Evolutionary conservation across 2,113 vertebrate species (phyloP), one percentile per base, ranked within the genome.

Genomic region (Rana temporaria): DNA sequence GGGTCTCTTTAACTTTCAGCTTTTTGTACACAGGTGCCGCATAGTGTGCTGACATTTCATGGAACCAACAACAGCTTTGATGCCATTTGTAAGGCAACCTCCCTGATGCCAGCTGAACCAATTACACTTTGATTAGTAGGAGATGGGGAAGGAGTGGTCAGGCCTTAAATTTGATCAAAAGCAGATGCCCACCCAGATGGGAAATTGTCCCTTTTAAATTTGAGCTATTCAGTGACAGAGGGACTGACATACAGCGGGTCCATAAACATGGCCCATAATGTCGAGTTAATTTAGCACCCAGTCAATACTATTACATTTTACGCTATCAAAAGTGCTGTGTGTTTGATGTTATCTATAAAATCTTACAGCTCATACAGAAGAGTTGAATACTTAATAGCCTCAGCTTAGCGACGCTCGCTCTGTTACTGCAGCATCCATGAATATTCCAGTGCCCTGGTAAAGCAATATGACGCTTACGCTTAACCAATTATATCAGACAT

Each of bases 301-400:
- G 62, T 66, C 62, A 66, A 78, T 78, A 78, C 15, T 48, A 55
- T 78, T n/a, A 32, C 62, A n/a, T 77, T 77, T 64, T 38, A 52
- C 34, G 17, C 32, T 48, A 63, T 62, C 34, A 48, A 42, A 62
- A 63, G 59, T 48, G 20, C 48, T 11, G 60, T 32, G 42, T 52
- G 19, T 78, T 78, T 78, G 62, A 78, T 78, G 62, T n/a, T 66
- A 65, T 66, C 75, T 78, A 78, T 78, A 66, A 78, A 66, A 78
- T 78, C 75, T 66, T 78, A 78, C 75, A 78, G n/a, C 62, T 64
- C 53, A 53, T 53, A 78, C 60, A 66, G 62, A 64, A 56, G 76
- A 78, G 63, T 26, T 56, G 26, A 78, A 57, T 34, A n/a, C 26
- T 57, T 78, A 67, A 67, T 67, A 38, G 48, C 64, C 16, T 22